Evolutionary conservation across 2,113 vertebrate genomes (phyloP), one percentile per base, ranked within the genome.

Genomic region (Parotia lawesii): DNA sequence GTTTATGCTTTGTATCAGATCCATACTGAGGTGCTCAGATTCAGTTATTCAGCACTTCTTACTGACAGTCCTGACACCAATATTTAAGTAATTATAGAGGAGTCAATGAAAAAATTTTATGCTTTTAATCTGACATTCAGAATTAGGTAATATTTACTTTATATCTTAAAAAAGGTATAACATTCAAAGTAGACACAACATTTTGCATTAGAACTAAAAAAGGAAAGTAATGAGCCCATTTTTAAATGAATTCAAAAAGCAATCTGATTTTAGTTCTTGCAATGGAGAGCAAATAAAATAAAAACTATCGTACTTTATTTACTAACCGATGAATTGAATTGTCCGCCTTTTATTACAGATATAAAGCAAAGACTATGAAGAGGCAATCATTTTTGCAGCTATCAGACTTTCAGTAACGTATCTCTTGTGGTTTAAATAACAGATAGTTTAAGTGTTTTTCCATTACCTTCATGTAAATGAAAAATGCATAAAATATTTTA

Each of bases 361-460:
- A 98, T 98, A 99, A 99, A 99, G 98, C 98, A 98, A 98, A 98
- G 98, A 98, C 98, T 98, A 98, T 98, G 98, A 98, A 98, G 98
- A 98, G 98, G 98, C 98, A 98, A 98, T 99, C 98, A 98, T 98
- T 99, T 99, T 98, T 98, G 98, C 92, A 96, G 96, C 98, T 98
- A 98, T 98, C 98, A 98, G 97, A 98, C 96, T 97, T 97, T 97
- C 97, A 97, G 97, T 97, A 98, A 98, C 97, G 98, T 98, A 98
- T 98, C 98, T 99, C 99, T 98, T 97, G 98, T 98, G 98, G 98
- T 98, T 99, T 99, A 98, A 98, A 98, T 98, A 98, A 98, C 98
- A 99, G 98, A 98, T 98, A 98, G 98, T 98, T 98, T 98, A 98
- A 98, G 98, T 98, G 97, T 98, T 98, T 98, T 98, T 98, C 98